Evolutionary conservation across 2,888 invertebrate species (phyloP), one percentile per base, ranked within the genome.

Genomic region (Gymnocheta viridis): DNA sequence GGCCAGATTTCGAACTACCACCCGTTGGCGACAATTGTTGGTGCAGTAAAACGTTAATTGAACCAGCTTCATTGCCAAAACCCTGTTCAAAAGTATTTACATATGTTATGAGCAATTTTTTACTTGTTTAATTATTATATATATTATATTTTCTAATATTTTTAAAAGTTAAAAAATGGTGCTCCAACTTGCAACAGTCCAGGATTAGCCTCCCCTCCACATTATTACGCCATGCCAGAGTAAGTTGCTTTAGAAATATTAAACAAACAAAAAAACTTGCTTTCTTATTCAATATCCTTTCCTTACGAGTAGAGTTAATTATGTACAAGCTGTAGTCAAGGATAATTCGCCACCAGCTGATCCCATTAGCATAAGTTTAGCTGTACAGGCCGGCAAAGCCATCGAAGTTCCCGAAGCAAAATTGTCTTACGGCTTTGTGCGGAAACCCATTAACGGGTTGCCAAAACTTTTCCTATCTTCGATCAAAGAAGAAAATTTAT

Each of bases 391-490:
- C 12, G 91, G 90, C 17, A 92, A 92, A 64, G 89, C 92, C 9
- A 90, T 91, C 51, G 89, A 89, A 22, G 90, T 92, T 6, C 91
- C 92, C 0, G 94, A 94, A 87, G 93, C 93, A 9, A 92, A 91
- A 84, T 87, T 94, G 7, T 89, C 92, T 4, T 94, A 93, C 85
- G 94, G 94, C 2, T 94, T 93, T 82, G 90, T 91, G 10, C 92
- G 91, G 17, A 86, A 87, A 29, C 94, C 94, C 1, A 87, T 91
- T 17, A 93, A 94, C 67, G 88, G 89, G 0, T 88, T 90, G 24
- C 87, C 88, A 27, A 88, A 87, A 10, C 84, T 90, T 0, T 86
- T 86, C 35, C 86, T 87, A 29, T 89, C 89, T 2, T 90, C 92
- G 29, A 90, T 94, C 24, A 92, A 93, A 2, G 94, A 94, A 87